A percentile compares a stretch with the other conserved stretches of the same genome.
Conservation (phyloP, 2,888 invertebrate genomes). For the Crocallis elinguaria region DNA sequence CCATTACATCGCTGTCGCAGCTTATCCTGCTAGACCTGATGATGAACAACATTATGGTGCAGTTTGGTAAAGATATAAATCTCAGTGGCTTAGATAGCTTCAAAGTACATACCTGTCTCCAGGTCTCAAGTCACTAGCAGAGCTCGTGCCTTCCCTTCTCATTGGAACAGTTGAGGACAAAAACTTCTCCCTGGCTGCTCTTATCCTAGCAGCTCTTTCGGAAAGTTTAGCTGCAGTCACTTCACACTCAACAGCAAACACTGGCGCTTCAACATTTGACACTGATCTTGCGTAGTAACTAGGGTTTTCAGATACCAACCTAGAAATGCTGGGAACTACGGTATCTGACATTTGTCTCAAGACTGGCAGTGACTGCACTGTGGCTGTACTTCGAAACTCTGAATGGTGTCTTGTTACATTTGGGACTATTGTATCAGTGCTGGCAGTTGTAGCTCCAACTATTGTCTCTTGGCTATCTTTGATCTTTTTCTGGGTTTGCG, state of each 20-base stretch:
- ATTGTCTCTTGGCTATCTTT: conserved; percentile 69
- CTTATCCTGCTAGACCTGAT: conserved; percentile 85
- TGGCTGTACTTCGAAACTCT: conserved; percentile 40
- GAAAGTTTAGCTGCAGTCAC: conserved; percentile 64
- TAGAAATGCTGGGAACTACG: conserved; percentile 62
- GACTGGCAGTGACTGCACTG: conserved; percentile 48
- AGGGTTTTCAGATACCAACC: conserved; percentile 59
- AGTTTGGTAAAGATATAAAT: no score
- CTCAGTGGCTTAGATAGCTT: no score
- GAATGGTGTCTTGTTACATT: conserved; percentile 51
- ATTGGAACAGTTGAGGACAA: conserved; percentile 79
- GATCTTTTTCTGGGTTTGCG: conserved; percentile 42
- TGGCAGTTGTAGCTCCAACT: conserved; percentile 50
- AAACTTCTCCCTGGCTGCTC: conserved; percentile 90
- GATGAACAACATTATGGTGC: conserved; percentile 6
- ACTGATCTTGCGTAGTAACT: conserved; percentile 63
- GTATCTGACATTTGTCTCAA: conserved; percentile 66
- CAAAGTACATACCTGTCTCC: conserved; percentile 66
- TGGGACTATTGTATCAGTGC: conserved; percentile 73
- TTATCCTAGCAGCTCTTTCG: conserved; percentile 85
- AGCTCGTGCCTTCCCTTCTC: conserved; percentile 75
- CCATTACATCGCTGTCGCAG: conserved; percentile 85
- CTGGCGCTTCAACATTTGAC: conserved; percentile 58
- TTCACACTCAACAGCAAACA: conserved; percentile 48
- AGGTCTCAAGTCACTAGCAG: conserved; percentile 73